These are phyloP conservation scores for Tiliqua scincoides DNA, from an alignment of 2,113 vertebrate species.

Conservation along the genomic window DNA sequence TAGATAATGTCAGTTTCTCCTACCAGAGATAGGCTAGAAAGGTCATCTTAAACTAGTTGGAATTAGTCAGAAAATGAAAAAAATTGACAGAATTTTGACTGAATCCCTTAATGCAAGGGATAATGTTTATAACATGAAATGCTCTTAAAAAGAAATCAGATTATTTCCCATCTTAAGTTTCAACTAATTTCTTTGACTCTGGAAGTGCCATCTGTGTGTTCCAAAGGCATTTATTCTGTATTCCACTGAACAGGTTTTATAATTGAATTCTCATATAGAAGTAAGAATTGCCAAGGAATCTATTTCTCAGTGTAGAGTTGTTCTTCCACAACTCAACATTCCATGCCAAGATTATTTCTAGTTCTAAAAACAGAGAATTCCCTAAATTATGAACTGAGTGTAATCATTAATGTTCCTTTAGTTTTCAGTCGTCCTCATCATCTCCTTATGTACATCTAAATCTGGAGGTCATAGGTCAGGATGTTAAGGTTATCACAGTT, in stretches of 20 bases:
- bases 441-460: conserved; percentile 13
- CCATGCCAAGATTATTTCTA: background rate
- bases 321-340: background rate
- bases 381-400: background rate
- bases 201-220: background rate
- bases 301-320: background rate
- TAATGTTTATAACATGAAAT: background rate
- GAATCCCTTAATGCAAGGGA: background rate
- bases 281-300: conserved; percentile 3
- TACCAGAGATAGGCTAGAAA: conserved; percentile 5
- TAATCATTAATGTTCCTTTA: background rate
- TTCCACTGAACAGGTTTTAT: background rate
- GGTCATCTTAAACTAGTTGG: background rate
- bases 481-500: background rate
- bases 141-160: background rate
- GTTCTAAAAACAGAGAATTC: conserved; percentile 1
- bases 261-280: background rate
- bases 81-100: no score
- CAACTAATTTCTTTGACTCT: background rate
- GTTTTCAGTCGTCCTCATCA: background rate
- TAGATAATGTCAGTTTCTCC: conserved; percentile 34
- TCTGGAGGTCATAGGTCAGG: background rate
- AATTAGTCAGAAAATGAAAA: background rate
- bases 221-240: conserved; percentile 10
- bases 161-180: background rate